phyloP scores from a whole-genome alignment of 2,113 vertebrate species.

The Stigmatopora argus region DNA sequence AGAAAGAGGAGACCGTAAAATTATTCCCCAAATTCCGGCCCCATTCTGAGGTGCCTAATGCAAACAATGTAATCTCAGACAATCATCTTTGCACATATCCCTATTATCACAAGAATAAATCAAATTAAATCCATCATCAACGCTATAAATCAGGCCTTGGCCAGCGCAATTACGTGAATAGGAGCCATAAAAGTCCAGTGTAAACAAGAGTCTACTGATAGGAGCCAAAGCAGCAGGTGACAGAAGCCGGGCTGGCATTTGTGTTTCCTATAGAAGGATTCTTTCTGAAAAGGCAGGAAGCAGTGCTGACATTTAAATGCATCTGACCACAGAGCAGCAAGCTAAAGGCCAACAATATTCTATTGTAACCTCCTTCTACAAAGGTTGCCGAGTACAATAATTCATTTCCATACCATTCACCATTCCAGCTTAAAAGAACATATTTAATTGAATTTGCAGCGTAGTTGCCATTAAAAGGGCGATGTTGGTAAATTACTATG shows the following conservation, averaged over 20 bases:
- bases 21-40: no score
- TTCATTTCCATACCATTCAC: constrained; percentile 50
- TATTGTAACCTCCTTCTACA: constrained; percentile 59
- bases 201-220: constrained; percentile 47
- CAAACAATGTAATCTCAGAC: constrained; percentile 23
- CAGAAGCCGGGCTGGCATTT: constrained; percentile 57
- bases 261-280: constrained; percentile 58
- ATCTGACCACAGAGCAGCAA: constrained; percentile 59
- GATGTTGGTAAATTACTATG: constrained; percentile 17
- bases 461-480: constrained; percentile 32
- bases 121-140: constrained; percentile 51
- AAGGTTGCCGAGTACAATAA: constrained; percentile 43
- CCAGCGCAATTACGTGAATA: constrained; percentile 31
- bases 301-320: constrained; percentile 70
- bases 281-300: constrained; percentile 66
- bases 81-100: constrained; percentile 30
- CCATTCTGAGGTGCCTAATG: constrained; percentile 20
- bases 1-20: constrained; percentile 23
- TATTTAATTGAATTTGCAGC: constrained; percentile 50
- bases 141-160: constrained; percentile 45
- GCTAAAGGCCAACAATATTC: constrained; percentile 67
- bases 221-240: constrained; percentile 45
- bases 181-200: constrained; percentile 37
- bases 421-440: constrained; percentile 39
- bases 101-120: constrained; percentile 43